Base-by-base conservation (phyloP, 2,113 vertebrate genomes). In the Pachyramphus minor region DNA sequence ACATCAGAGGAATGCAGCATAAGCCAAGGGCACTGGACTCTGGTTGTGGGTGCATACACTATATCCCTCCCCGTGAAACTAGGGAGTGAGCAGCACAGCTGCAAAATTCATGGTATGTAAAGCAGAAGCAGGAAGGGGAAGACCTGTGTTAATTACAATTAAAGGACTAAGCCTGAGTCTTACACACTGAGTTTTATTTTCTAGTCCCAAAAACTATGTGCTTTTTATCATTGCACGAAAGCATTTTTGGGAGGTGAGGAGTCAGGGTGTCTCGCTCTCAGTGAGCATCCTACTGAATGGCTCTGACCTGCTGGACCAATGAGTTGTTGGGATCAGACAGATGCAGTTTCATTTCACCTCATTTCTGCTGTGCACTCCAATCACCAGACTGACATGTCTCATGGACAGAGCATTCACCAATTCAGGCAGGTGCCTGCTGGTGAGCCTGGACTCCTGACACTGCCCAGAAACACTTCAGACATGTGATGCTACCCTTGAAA, bases 241-340 rank as follows among this genome's bases (percentile, higher is more conserved):
- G 1, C 8, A 13, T 84, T 52, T 47, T 5, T 7, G 42, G 42
- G n/a, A 67, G 28, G 72, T 30, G 33, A 87, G 25, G 19, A 82
- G 20, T 5, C 11, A 72, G 23, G 12, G 23, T 19, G 14, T 14
- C 13, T 81, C 25, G 12, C 22, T 49, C 50, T 84, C 6, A 1
- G 23, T 49, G 49, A 80, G 50, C 68, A 62, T 74, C 31, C 39
- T 23, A 10, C 31, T 55, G 33, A 56, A 56, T n/a, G 0, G 5
- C 50, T 2, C 1, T 49, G 64, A 81, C 33, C 35, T 67, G 23
- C 72, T 39, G 59, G 84, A 88, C 8, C 50, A 49, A 27, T 2
- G 37, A 31, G 24, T 4, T n/a, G 14, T 35, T 0, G 0, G 44
- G 52, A 28, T 39, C 37, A 59, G 37, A 44, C 37, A 59, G 37